Base-by-base conservation (phyloP, 2,888 invertebrate species). In the Slavum lentiscoides region DNA sequence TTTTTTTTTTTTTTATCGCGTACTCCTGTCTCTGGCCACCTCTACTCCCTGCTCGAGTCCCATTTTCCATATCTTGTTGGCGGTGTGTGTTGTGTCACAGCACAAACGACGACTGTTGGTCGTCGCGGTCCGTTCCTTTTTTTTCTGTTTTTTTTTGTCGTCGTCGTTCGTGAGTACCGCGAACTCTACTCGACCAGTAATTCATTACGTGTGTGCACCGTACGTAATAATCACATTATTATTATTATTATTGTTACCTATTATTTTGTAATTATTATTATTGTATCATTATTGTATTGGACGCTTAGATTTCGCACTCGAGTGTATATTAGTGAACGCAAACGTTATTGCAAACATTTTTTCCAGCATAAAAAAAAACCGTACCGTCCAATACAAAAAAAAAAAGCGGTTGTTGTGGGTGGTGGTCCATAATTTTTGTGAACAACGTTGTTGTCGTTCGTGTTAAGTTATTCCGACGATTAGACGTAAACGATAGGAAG, bases 1-100 rank as follows among this genome's bases (percentile, higher is more conserved):
- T 55, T 55, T 55, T 17, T 55, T 17, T 17, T 55, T 1, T 55
- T 17, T 11, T 55, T 55, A 55, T 19, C 55, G 4, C 30, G 30
- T 30, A 30, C 6, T 19, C 13, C 23, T 21, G 21, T 15, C 21
- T n/a, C 15, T 49, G 30, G 1, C 21, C 17, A 49, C n/a, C 43
- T 9, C 1, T 21, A 23, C 21, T 2, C 19, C 4, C 2, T 37
- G 3, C 3, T 70, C 15, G 39, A 39, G 53, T 55, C 30, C 53
- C 69, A 53, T 17, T 69, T 69, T 55, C 30, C 23, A 19, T 61
- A 23, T 72, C 61, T 23, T 17, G 61, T 61, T 61, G 73, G 73
- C 61, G 2, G 61, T 43, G 21, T 23, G 43, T 73, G 23, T 7
- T 30, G 21, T 23, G 43, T 43, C 21, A 43, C 43, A 23, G 2